Base-by-base conservation (phyloP, 2,113 vertebrate genomes). In the Pelodiscus sinensis region DNA sequence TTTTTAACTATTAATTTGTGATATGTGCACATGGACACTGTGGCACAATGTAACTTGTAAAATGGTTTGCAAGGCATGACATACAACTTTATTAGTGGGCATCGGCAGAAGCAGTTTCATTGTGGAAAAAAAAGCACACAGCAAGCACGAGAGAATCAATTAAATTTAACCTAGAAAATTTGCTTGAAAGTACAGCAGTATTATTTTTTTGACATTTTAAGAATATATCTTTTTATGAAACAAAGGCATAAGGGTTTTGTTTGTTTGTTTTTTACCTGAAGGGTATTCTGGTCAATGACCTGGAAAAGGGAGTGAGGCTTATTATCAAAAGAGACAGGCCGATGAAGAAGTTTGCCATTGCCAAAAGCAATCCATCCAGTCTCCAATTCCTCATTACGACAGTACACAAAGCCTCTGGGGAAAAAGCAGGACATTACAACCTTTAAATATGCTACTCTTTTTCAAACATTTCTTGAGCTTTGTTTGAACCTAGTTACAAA, bases 271-370 rank as follows among this genome's bases (percentile, higher is more conserved):
- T 85, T 98, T 99, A 99, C 99, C 99, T 99, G 99, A 84, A 99
- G 98, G 86, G 98, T 99, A 97, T 99, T 99, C 94, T 99, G 99
- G 98, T 99, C 99, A 92, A 99, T 97, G 95, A 99, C 98, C 97
- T 99, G 99, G 98, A 99, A 99, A 97, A 99, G 98, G 97, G 98
- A 99, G 96, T 99, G 99, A 98, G 99, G 98, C 96, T 99, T 99
- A 94, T 98, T 99, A 98, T 99, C 99, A 90, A 99, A 99, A 84
- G 99, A 99, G 79, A 98, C 98, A 1, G 99, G 99, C 79, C 99
- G 98, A 93, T 99, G 99, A 44, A 99, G 98, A 68, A 99, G 98
- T 81, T 97, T 98, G 82, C 98, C 96, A 0, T 96, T 98, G 97
- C 99, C 98, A 87, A 99, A 99, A 85, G 99, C 99, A 80, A 99